Evolutionary conservation across 64 coral and sea anemone species (phyloP).

Genomic region (Catalaphyllia jardinei): DNA sequence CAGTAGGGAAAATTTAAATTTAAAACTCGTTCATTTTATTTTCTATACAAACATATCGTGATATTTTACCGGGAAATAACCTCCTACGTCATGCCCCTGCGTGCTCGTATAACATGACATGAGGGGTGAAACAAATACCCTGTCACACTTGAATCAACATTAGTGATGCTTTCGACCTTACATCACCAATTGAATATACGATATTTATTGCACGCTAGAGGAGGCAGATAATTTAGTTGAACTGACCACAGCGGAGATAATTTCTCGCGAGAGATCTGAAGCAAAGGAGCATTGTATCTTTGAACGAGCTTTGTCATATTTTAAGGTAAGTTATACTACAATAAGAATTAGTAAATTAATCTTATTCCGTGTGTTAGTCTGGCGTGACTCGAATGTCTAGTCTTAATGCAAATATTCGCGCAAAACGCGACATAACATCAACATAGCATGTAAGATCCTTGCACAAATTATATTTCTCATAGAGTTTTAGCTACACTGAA

Average conservation of each 20-base stretch:
- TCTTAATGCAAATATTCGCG: constrained; percentile 18
- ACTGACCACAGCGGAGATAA: background rate
- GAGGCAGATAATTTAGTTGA: background rate
- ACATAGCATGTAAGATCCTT: background rate
- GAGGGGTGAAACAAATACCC: background rate
- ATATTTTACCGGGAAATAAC: background rate
- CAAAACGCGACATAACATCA: background rate
- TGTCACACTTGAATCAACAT: constrained; percentile 20
- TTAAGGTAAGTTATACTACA: background rate
- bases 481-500: background rate
- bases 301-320: background rate
- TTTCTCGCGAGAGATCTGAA: background rate
- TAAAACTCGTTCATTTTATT: background rate
- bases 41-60: background rate
- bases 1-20: background rate
- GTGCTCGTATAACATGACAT: background rate
- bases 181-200: constrained; percentile 1
- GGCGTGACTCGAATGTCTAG: background rate
- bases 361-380: background rate
- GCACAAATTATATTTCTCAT: background rate
- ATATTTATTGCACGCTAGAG: background rate
- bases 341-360: background rate
- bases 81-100: background rate
- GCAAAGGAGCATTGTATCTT: no score
- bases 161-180: background rate